These are phyloP conservation scores for Meteorus colon DNA, from an alignment of 2,888 invertebrate species.

Conservation along the genomic window DNA sequence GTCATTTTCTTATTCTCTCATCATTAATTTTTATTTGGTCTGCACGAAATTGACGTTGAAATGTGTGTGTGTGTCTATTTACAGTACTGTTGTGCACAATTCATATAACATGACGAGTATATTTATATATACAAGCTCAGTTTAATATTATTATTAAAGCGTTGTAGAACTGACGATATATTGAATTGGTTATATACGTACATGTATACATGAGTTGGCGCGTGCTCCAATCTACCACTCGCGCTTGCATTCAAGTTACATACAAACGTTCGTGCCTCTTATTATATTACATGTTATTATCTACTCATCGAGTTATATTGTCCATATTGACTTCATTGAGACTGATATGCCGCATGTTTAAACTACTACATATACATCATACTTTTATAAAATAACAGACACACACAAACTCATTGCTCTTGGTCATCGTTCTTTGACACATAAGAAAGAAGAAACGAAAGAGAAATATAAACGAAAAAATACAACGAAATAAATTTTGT, in stretches of 20 bases:
- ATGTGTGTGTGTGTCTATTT: background rate
- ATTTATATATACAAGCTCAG: background rate
- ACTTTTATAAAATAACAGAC: background rate
- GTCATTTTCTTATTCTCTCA: background rate
- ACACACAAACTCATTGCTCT: background rate
- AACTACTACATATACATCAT: slow-evolving; percentile 18
- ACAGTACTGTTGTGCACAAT: background rate
- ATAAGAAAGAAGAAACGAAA: background rate
- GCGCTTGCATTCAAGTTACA: slow-evolving; percentile 31
- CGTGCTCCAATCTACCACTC: slow-evolving; percentile 33
- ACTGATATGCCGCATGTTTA: slow-evolving; percentile 56
- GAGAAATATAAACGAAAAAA: background rate
- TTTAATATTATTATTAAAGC: slow-evolving; percentile 32
- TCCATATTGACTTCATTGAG: slow-evolving; percentile 66
- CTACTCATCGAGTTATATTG: slow-evolving; percentile 68
- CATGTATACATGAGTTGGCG: slow-evolving; percentile 34
- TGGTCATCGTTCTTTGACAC: background rate
- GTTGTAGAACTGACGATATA: slow-evolving; percentile 24
- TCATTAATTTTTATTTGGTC: background rate
- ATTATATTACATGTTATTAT: slow-evolving; percentile 69
- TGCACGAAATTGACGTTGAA: background rate
- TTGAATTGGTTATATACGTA: slow-evolving; percentile 56
- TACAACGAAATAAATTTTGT: background rate
- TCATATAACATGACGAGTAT: background rate
- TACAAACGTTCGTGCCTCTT: slow-evolving; percentile 55